Evolutionary conservation across 2,113 vertebrate genomes (phyloP).

Genomic region (Grammomys dolichurus): DNA sequence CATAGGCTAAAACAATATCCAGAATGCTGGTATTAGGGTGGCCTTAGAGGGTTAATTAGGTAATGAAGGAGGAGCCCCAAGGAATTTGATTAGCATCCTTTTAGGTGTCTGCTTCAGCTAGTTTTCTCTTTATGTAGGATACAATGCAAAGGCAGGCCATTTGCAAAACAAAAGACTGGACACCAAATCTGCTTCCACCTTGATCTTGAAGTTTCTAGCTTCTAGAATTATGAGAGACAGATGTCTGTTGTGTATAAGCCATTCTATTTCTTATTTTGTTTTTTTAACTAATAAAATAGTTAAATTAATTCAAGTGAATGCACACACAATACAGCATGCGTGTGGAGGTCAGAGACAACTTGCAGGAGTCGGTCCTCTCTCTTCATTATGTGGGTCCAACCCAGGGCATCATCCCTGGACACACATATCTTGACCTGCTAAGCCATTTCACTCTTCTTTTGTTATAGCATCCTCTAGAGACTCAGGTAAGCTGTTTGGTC

Average conservation of each 20-base stretch:
- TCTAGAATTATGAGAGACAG: not conserved
- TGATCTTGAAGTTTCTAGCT: not conserved
- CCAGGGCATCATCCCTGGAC: not conserved
- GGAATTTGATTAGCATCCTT: not conserved
- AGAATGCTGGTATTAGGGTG: not conserved
- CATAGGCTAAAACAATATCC: not conserved
- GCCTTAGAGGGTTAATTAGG: not conserved
- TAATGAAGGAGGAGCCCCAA: not conserved
- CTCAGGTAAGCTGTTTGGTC: not conserved
- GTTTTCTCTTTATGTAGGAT: not conserved
- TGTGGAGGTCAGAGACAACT: not conserved
- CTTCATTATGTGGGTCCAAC: not conserved
- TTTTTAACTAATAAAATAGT: not conserved
- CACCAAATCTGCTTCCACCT: no score
- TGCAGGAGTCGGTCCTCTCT: not conserved
- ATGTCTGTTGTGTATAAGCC: not conserved
- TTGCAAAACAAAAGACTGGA: not conserved
- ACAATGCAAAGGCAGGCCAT: not conserved
- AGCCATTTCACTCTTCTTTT: not conserved
- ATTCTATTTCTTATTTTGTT: not conserved
- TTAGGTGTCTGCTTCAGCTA: not conserved
- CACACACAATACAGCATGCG: not conserved
- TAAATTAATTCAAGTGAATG: not conserved
- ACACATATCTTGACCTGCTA: not conserved
- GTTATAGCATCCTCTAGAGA: not conserved